Percentiles rank a stretch among this genome's conserved stretches.
Evolutionary conservation across 2,797 vertebrate genomes (phyloP).

Genomic region (Trematomus bernacchii): DNA sequence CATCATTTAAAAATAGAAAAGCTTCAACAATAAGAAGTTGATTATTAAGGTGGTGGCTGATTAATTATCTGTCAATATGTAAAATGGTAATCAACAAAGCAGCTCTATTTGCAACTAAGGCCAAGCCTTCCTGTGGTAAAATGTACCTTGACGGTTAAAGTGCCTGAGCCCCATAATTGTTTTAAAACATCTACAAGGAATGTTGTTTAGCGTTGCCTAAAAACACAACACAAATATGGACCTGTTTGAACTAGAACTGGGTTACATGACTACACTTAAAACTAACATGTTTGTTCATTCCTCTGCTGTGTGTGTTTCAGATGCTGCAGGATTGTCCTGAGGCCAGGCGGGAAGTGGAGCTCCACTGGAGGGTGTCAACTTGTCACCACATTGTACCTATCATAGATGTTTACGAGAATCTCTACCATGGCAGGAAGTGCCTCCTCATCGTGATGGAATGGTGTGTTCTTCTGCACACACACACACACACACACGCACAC

Average conservation of each 20-base stretch:
- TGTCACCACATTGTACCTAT: constrained; percentile 91
- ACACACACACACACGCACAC: not conserved
- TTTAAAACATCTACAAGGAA: not conserved
- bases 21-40: not conserved
- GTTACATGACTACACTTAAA: not conserved
- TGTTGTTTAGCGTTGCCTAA: not conserved
- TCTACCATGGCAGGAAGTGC: constrained; percentile 90
- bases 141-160: not conserved
- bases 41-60: not conserved
- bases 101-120: not conserved
- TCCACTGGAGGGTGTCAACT: constrained; percentile 92
- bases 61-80: not conserved
- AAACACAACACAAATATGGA: not conserved
- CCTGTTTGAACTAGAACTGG: not conserved
- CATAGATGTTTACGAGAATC: constrained; percentile 92
- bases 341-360: constrained; percentile 90
- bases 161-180: too few relatives aligned
- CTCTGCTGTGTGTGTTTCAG: constrained; percentile 65
- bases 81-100: not conserved
- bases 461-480: constrained; percentile 72
- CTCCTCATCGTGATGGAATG: constrained; percentile 95
- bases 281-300: not conserved
- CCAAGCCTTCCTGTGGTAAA: not conserved
- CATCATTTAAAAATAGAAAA: not conserved
- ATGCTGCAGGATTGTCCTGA: constrained; percentile 93